Conservation (phyloP, 2,888 invertebrate species). For the Sminthurinus aureus region DNA sequence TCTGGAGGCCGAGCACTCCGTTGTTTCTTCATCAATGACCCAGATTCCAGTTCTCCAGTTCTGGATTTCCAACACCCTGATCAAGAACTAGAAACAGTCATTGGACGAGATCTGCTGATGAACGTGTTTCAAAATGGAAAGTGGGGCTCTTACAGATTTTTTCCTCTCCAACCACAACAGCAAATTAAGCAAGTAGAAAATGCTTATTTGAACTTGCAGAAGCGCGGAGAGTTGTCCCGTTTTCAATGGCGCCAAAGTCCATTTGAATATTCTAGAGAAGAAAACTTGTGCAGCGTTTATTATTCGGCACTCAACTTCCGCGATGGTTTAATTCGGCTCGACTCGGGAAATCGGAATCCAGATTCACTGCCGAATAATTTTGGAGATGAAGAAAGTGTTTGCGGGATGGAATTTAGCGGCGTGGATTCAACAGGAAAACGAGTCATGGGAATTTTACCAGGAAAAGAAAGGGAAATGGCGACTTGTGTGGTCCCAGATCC, state of each 20-base stretch:
- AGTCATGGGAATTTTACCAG: conserved; percentile 93
- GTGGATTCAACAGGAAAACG: conserved; percentile 74
- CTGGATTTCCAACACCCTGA: not conserved
- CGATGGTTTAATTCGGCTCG: conserved; percentile 96
- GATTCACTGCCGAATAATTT: conserved; percentile 90
- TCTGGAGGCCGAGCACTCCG: conserved; percentile 64
- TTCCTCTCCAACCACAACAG: conserved; percentile 68
- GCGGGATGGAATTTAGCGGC: conserved; percentile 95
- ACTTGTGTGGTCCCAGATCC: conserved; percentile 66
- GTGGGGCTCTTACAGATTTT: conserved; percentile 80
- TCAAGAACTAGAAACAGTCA: conserved; percentile 61
- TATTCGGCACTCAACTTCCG: conserved; percentile 92
- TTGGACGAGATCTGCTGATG: conserved; percentile 72
- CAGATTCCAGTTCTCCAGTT: too few species aligned
- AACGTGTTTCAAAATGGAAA: conserved; percentile 66
- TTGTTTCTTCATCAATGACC: conserved; percentile 56
- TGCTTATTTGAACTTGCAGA: conserved; percentile 92
- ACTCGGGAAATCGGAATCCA: conserved; percentile 86
- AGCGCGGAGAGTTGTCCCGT: conserved; percentile 91
- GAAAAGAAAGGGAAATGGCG: conserved; percentile 76
- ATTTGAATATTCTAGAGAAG: conserved; percentile 64
- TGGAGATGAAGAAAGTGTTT: conserved; percentile 87
- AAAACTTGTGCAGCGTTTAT: conserved; percentile 65
- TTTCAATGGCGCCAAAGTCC: conserved; percentile 93
- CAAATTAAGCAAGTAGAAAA: conserved; percentile 76